These are phyloP conservation scores for Leuciscus waleckii DNA, from an alignment of 2,797 vertebrate genomes.

Conservation along the genomic window DNA sequence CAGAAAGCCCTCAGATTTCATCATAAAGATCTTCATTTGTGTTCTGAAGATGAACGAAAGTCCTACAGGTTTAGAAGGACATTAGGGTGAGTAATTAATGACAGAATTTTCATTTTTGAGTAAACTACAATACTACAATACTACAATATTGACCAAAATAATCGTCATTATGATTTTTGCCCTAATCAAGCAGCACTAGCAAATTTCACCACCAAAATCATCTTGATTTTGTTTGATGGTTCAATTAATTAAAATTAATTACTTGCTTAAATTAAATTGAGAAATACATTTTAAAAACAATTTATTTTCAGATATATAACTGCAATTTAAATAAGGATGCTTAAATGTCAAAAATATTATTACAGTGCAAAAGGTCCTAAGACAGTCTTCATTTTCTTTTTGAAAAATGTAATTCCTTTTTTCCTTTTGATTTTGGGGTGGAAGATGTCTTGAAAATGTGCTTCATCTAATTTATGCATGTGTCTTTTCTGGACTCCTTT, in stretches of 20 bases:
- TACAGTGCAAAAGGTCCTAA: not conserved
- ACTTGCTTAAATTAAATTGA: not conserved
- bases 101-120: no score
- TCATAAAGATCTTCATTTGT: no score
- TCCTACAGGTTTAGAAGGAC: no score
- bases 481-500: not conserved
- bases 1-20: no score
- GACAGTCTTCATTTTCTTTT: not conserved
- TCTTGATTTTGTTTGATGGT: not conserved
- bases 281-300: no score
- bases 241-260: not conserved
- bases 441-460: not conserved
- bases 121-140: no score
- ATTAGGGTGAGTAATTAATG: no score
- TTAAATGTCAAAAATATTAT: not conserved
- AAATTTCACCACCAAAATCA: not conserved
- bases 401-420: not conserved
- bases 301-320: not conserved
- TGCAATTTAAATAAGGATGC: not conserved
- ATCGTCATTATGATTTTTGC: no score
- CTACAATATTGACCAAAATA: no score
- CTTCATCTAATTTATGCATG: not conserved
- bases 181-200: no score
- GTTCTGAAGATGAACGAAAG: no score
- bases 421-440: not conserved